Base-by-base conservation (phyloP, 2,797 vertebrate genomes). In the Takifugu ocellatus region DNA sequence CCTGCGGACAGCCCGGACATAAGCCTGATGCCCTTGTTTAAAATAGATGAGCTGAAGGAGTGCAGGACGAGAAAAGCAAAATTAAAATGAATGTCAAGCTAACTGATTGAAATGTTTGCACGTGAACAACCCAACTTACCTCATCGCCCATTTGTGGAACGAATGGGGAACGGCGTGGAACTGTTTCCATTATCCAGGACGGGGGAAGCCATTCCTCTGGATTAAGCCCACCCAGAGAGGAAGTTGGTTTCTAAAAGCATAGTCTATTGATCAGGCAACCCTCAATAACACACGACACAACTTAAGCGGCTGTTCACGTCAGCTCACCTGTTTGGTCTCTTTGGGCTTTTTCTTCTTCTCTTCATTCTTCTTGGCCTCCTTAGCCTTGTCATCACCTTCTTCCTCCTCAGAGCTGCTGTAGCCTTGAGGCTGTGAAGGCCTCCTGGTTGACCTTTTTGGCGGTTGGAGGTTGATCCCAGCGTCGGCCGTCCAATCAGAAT, bases 141-240 rank as follows among this genome's bases (percentile, higher is more conserved):
- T 98, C 96, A 61, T 99, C 97, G 59, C 97, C 97, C 97, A 99
- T 99, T 68, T 99, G 97, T 2, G 97, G 97, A 51, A 99, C 95
- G 54, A 99, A 98, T 6, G 97, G 97, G 5, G 96, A 98, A 52
- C 94, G 92, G 2, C 88, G 92, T 5, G 97, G 96, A 54, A 96
- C 87, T 6, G 94, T 96, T 59, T 97, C 96, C 87, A 94, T 91
- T 75, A 99, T 96, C 97, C 97, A 99, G 58, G 94, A 84, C 0
- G 96, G 94, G 1, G 97, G 97, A 64, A 95, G 87, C 94, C 94
- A 98, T 59, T 96, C 95, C 44, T 96, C 94, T 1, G 86, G 92
- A 45, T 95, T 92, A 2, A 93, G 92, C 12, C 93, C 94, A 47
- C 92, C 94, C 88, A 94, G 90, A 46, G 93, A 90, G 16, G 94